Evolutionary conservation across 2,113 vertebrate genomes (phyloP).

Genomic region (Arizona elegans): DNA sequence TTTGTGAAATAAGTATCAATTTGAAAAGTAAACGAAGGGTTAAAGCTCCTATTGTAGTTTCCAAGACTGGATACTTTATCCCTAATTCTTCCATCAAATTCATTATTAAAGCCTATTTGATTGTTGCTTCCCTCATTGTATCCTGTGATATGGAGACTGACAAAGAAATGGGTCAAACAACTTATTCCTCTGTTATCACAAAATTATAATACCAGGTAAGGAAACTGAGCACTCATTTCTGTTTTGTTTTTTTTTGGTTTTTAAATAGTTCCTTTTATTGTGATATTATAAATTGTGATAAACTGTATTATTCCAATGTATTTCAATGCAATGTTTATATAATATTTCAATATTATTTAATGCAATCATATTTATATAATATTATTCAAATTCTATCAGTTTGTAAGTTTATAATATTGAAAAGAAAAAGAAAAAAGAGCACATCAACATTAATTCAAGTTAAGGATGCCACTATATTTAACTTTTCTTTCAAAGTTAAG

Average conservation of each 20-base stretch:
- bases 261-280: background rate
- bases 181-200: background rate
- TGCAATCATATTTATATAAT: background rate
- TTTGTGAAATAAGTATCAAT: background rate
- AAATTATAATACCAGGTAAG: background rate
- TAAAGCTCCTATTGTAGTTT: background rate
- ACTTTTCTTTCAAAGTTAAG: background rate
- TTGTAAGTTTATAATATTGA: background rate
- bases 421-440: background rate
- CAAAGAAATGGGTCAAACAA: background rate
- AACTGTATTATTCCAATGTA: background rate
- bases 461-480: background rate
- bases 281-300: background rate
- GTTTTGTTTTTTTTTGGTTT: background rate
- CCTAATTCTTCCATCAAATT: background rate
- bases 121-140: background rate
- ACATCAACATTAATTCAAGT: background rate
- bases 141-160: background rate
- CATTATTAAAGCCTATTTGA: background rate
- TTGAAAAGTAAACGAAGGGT: background rate
- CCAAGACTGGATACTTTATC: background rate
- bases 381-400: background rate
- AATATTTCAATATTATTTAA: background rate
- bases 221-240: background rate
- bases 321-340: background rate